phyloP scores from a whole-genome alignment of 1,140 invertebrate genomes.

The Trigoniulus corallinus region DNA sequence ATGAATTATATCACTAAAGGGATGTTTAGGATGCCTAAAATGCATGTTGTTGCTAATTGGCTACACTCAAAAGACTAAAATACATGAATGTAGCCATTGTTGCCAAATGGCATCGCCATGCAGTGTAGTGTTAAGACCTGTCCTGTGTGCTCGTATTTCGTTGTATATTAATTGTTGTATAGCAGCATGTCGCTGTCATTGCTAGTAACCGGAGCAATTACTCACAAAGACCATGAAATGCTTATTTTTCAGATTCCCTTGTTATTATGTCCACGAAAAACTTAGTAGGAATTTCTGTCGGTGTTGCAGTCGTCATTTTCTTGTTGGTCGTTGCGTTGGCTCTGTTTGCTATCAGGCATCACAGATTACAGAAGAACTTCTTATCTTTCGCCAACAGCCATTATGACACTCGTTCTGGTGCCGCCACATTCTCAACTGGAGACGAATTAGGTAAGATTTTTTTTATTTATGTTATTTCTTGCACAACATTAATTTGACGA shows the following conservation, averaged over 20 bases:
- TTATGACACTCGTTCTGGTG: constrained; percentile 65
- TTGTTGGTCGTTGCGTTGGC: constrained; percentile 36
- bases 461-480: neutral
- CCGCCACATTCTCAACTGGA: constrained; percentile 58
- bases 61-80: no score
- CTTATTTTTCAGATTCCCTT: constrained; percentile 9
- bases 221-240: neutral
- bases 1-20: no score
- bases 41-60: no score
- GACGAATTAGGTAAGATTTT: constrained; percentile 44
- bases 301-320: constrained; percentile 38
- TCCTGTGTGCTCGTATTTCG: no score
- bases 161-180: no score
- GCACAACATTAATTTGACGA: no score
- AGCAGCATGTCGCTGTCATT: no score
- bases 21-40: no score
- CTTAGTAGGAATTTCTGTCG: constrained; percentile 28
- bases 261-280: constrained; percentile 16
- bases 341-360: constrained; percentile 49
- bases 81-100: no score
- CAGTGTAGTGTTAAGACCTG: no score
- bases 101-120: no score
- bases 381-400: constrained; percentile 66
- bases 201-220: no score
- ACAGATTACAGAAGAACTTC: constrained; percentile 56